phyloP scores from a whole-genome alignment of 2,797 vertebrate species.

The Echiichthys vipera region DNA sequence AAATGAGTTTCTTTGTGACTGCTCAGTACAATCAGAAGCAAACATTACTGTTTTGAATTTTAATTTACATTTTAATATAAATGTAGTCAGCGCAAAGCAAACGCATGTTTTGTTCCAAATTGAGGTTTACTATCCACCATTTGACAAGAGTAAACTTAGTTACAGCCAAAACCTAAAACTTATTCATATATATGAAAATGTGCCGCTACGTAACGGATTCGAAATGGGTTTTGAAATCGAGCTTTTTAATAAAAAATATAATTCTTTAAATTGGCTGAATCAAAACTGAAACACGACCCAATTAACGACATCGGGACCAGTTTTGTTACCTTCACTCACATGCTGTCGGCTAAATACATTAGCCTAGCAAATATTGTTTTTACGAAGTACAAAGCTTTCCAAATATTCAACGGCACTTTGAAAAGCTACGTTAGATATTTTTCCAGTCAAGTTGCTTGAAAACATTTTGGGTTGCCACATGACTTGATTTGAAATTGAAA shows the following conservation, averaged over 20 bases:
- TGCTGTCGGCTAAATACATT: background rate
- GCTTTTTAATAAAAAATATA: background rate
- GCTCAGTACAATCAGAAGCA: background rate
- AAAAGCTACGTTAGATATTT: slow-evolving; percentile 1
- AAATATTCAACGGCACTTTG: slow-evolving; percentile 14
- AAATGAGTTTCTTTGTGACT: background rate
- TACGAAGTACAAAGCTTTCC: slow-evolving; percentile 17
- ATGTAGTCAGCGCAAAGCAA: background rate
- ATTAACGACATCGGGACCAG: slow-evolving; percentile 1
- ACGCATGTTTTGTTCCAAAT: background rate
- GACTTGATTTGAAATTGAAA: too few relatives aligned
- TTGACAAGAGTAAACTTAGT: background rate
- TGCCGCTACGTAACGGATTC: slow-evolving; percentile 5
- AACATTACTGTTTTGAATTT: background rate
- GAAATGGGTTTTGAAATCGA: slow-evolving; percentile 21
- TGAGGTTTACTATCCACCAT: background rate
- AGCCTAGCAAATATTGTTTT: background rate
- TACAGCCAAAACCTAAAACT: background rate
- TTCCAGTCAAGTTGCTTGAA: background rate
- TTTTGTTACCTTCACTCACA: background rate
- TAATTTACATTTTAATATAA: background rate
- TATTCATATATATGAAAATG: background rate
- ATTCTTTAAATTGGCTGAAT: slow-evolving; percentile 18
- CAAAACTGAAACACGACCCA: slow-evolving; percentile 6
- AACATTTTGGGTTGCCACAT: slow-evolving; percentile 3